A percentile compares a stretch with the other conserved stretches of the same genome.
phyloP scores from a whole-genome alignment of 2,888 invertebrate genomes.

The Kryphioiulus occultus region DNA sequence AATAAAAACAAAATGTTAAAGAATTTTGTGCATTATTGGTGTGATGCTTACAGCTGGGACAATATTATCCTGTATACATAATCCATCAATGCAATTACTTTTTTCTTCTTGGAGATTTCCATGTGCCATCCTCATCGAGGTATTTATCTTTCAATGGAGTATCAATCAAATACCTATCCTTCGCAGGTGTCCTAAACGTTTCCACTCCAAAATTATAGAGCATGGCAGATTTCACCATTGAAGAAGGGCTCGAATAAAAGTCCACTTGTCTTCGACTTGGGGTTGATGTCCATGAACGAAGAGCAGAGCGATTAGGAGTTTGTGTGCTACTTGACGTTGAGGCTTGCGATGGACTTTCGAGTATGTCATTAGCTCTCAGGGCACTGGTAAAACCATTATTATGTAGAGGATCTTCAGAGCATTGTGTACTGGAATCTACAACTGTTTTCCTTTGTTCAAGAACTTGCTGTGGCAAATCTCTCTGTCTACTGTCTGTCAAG shows the following conservation, averaged over 20 bases:
- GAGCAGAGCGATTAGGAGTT: slow-evolving; percentile 7
- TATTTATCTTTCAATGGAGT: slow-evolving; percentile 31
- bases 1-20: not conserved
- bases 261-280: not conserved
- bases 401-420: not conserved
- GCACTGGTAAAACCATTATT: not conserved
- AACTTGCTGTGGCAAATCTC: not conserved
- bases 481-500: not conserved
- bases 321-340: not conserved
- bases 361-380: not conserved
- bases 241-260: slow-evolving; percentile 39
- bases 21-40: too few species aligned
- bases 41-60: too few species aligned
- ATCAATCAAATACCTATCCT: not conserved
- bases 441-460: not conserved
- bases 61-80: not conserved
- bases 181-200: slow-evolving; percentile 25
- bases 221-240: slow-evolving; percentile 43
- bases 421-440: slow-evolving; percentile 12
- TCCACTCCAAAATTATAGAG: slow-evolving; percentile 30
- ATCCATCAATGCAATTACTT: slow-evolving; percentile 27
- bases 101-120: slow-evolving; percentile 47
- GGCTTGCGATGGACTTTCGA: not conserved
- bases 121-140: slow-evolving; percentile 20
- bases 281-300: not conserved